Base-by-base conservation (phyloP, 2,113 vertebrate genomes). In the Sander vitreus region DNA sequence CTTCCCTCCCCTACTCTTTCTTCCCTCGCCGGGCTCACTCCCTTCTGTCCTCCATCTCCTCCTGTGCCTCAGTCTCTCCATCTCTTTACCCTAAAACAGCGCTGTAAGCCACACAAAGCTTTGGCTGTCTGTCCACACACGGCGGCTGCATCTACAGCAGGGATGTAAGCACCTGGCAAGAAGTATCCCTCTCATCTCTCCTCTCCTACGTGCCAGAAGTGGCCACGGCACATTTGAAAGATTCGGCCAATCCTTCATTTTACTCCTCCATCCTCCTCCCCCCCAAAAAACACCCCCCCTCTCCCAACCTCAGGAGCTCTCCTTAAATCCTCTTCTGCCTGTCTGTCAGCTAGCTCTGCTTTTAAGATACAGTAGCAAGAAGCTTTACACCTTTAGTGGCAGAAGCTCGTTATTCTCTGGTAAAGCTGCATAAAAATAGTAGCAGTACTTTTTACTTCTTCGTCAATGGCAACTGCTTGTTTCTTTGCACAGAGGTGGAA, bases 311-410 rank as follows among this genome's bases (percentile, higher is more conserved):
- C 69, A 65, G 71, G 58, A 74, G 57, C 39, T 83, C 81, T 74
- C 74, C 71, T 86, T 79, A 62, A 82, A 83, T 63, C 76, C 74
- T 62, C 25, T 51, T 62, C 69, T 25, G 51, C 51, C 55, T 2
- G 47, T 36, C 66, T 67, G 74, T 71, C 85, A 88, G 77, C 18
- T 45, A 14, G 64, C 85, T 48, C 66, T 15, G 70, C 70, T 80
- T 80, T 86, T 36, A 83, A 95, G 47, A 80, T 73, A 70, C 74
- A 48, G 71, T 14, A 25, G 65, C 30, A 27, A 5, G 14, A 77
- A 63, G 18, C 59, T 65, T 59, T 76, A 58, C 57, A 77, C 63
- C 78, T 81, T 75, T 68, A 36, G 47, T 45, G 64, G 64, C 23
- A 33, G 57, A 48, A 77, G 60, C 69, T 66, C 86, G 36, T 85